Percentiles rank a stretch among this genome's conserved stretches.
These are phyloP conservation scores for Melinaea menophilus DNA, from an alignment of 2,888 invertebrate species.

Conservation along the genomic window DNA sequence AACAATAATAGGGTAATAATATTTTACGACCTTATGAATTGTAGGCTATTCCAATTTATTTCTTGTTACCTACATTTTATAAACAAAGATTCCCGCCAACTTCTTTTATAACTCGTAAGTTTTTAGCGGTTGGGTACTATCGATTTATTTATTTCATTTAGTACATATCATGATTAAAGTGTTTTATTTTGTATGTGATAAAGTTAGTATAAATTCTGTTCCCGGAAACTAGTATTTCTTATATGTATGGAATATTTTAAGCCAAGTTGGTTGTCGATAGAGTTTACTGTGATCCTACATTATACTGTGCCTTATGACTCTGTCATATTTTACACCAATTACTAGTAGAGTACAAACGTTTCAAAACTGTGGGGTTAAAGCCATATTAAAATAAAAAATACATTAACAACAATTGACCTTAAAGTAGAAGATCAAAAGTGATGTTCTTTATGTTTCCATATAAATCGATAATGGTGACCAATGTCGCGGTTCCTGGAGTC, in stretches of 20 bases:
- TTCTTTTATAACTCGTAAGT: too few relatives aligned
- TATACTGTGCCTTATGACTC: too few relatives aligned
- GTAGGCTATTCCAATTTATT: constrained; percentile 41
- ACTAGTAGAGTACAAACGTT: neutral
- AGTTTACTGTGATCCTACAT: too few relatives aligned
- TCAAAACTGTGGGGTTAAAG: neutral
- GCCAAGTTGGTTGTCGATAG: too few relatives aligned
- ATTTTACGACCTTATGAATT: constrained; percentile 6
- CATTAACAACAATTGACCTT: constrained; percentile 57
- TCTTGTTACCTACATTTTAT: constrained; percentile 55
- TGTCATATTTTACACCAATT: too few relatives aligned
- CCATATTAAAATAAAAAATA: constrained; percentile 45
- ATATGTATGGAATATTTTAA: too few relatives aligned
- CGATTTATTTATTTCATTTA: too few relatives aligned
- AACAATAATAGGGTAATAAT: neutral
- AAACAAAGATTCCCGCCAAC: constrained; percentile 41
- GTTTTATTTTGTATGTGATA: too few relatives aligned
- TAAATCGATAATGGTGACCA: constrained; percentile 50
- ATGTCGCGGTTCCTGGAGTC: constrained; percentile 37
- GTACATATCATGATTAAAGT: too few relatives aligned
- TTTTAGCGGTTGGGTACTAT: too few relatives aligned
- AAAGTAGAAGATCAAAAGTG: constrained; percentile 54
- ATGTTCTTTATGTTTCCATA: constrained; percentile 58
- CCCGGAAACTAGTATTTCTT: too few relatives aligned
- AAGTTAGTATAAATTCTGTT: too few relatives aligned